Base-by-base conservation (phyloP, 2,113 vertebrate species). In the Dicaeum eximium region DNA sequence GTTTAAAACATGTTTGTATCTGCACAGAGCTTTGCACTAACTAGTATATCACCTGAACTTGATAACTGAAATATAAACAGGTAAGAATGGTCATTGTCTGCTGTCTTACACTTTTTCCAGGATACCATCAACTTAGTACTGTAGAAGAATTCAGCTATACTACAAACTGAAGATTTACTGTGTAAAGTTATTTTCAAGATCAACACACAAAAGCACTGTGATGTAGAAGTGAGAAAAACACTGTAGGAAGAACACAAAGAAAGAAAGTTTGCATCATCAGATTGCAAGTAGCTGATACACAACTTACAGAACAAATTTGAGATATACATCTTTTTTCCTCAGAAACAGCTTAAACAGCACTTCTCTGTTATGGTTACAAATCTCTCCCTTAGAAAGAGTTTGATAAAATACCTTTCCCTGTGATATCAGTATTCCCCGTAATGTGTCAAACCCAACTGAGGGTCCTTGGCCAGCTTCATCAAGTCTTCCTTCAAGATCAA, bases 381-480 rank as follows among this genome's bases (percentile, higher is more conserved):
- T 17, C 16, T 62, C 23, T 83, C 31, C 65, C 33, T 71, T 62
- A 47, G 79, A 77, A 67, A 35, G 6, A 22, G 38, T 37, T 47
- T 50, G 50, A 62, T 19, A 88, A 42, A 61, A 81, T 97, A 99
- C 99, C 98, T 99, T 99, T 94, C 99, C 99, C 98, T 99, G 99
- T 11, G 99, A 99, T 96, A 99, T 99, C 71, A 99, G 98, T 96
- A 99, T 99, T 62, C 99, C 99, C 22, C 99, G 97, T 11, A 99
- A 98, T 0, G 99, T 99, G 95, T 99, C 99, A 61, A 99, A 99
- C 5, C 99, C 99, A 88, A 99, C 98, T 2, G 99, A 98, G 12
- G 99, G 99, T 45, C 99, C 99, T 5, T 99, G 99, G 18, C 98
- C 98, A 1, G 98, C 98, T 96, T 99, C 99, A 24, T 98, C 99